Evolutionary conservation across 1,140 invertebrate genomes (phyloP).

Genomic region (Meloidogyne floridensis): DNA sequence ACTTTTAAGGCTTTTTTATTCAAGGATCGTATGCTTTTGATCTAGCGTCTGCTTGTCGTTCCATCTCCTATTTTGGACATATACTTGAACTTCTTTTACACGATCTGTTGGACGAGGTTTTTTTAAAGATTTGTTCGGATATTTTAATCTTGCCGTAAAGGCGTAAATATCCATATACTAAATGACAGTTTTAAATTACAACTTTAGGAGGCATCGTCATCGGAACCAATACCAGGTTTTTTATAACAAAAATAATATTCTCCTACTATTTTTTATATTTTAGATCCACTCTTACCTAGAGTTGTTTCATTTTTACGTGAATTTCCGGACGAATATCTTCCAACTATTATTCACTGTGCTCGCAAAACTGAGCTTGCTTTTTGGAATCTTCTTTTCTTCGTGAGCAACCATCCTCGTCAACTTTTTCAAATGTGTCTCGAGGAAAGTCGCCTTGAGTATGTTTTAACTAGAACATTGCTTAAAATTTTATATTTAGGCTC

Average conservation of each 20-base stretch:
- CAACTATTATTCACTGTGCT: constrained; percentile 95
- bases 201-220: constrained; percentile 86
- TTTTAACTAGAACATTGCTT: background rate
- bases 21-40: constrained; percentile 87
- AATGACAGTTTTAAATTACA: background rate
- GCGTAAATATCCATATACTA: too few relatives aligned
- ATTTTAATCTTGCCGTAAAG: too few relatives aligned
- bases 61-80: constrained; percentile 96
- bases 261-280: background rate
- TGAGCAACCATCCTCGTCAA: constrained; percentile 91
- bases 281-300: constrained; percentile 89
- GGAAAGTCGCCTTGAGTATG: constrained; percentile 81
- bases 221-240: constrained; percentile 86
- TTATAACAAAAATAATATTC: background rate
- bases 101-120: constrained; percentile 81
- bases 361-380: constrained; percentile 97
- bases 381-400: constrained; percentile 95
- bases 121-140: background rate
- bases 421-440: constrained; percentile 89
- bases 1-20: background rate
- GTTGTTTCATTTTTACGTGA: constrained; percentile 97
- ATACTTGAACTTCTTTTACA: constrained; percentile 92
- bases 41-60: constrained; percentile 88
- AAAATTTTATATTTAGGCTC: constrained; percentile 62
- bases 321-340: constrained; percentile 86